Conservation (phyloP, 2,113 vertebrate species). For the Platichthys stellatus region DNA sequence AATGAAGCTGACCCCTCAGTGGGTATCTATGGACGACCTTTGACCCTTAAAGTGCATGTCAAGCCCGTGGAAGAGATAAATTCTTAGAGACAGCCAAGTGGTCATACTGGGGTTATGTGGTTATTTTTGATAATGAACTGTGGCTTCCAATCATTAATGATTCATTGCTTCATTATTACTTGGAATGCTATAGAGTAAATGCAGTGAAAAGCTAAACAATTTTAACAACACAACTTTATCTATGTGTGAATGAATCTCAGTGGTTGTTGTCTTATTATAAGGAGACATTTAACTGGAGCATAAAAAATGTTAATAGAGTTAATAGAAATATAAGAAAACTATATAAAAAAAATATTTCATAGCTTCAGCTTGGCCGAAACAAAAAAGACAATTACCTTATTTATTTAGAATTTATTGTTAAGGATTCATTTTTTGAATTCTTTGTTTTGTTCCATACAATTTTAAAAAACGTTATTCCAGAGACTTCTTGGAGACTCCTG, state of each 20-base stretch:
- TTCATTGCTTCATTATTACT: neutral
- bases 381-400: neutral
- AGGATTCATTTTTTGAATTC: neutral
- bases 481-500: neutral
- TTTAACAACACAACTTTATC: neutral
- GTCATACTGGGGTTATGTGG: conserved; percentile 7
- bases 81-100: conserved; percentile 39
- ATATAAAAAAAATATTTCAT: no score
- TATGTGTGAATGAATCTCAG: neutral
- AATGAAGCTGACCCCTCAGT: conserved; percentile 68
- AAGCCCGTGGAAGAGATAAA: conserved; percentile 43
- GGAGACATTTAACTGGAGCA: neutral
- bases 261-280: neutral
- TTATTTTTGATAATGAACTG: conserved; percentile 25
- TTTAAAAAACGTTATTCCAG: neutral
- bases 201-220: neutral
- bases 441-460: neutral
- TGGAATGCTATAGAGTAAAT: neutral
- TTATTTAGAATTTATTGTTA: neutral
- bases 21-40: conserved; percentile 63
- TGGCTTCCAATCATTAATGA: neutral
- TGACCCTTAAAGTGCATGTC: conserved; percentile 58
- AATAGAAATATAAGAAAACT: no score
- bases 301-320: no score
- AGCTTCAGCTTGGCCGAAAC: neutral